A percentile compares a stretch with the other conserved stretches of the same genome.
phyloP scores from a whole-genome alignment of 2,888 invertebrate species.

The Biston stratarius region DNA sequence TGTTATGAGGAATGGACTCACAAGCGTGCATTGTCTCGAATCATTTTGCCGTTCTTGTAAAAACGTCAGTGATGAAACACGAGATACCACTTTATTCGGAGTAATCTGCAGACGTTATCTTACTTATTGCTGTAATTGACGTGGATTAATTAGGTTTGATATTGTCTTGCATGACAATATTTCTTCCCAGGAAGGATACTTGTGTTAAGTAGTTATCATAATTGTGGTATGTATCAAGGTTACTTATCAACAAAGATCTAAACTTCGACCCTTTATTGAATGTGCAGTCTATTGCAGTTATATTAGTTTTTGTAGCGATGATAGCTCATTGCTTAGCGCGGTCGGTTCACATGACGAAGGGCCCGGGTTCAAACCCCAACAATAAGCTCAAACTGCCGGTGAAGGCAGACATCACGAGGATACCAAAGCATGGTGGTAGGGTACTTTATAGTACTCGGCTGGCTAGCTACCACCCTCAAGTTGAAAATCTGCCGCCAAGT shows the following conservation, averaged over 20 bases:
- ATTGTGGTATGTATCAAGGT: background rate
- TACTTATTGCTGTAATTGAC: conserved; percentile 21
- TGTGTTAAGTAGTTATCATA: conserved; percentile 2
- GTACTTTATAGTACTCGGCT: no score
- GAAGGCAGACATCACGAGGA: no score
- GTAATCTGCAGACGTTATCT: conserved; percentile 24
- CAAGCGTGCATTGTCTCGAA: conserved; percentile 55
- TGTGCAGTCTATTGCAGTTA: no score
- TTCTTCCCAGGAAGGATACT: background rate
- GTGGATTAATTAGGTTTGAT: conserved; percentile 9
- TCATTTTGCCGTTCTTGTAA: conserved; percentile 37
- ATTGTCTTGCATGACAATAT: background rate
- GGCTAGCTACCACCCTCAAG: no score
- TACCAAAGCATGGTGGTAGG: no score
- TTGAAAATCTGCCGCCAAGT: no score
- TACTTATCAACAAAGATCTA: background rate
- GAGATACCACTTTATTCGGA: conserved; percentile 8
- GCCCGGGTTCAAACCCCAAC: no score
- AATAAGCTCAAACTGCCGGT: no score
- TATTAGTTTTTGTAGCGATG: no score
- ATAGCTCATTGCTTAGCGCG: no score
- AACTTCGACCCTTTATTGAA: background rate
- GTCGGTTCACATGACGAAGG: no score
- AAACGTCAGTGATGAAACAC: conserved; percentile 21
- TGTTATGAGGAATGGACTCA: conserved; percentile 57